These are phyloP conservation scores for Caenorhabditis plicata DNA, from an alignment of 2,888 invertebrate species.

Conservation along the genomic window DNA sequence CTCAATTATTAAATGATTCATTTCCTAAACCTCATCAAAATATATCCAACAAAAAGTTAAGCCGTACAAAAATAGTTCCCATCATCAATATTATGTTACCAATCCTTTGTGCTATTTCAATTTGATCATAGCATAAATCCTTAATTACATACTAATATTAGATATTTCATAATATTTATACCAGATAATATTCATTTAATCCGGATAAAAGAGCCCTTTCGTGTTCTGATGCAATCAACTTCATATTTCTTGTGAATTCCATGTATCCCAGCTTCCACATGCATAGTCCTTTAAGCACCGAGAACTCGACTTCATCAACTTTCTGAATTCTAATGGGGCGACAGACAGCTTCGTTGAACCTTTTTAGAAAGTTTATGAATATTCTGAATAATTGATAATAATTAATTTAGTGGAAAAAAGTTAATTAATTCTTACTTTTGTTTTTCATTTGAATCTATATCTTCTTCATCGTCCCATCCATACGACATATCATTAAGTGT, in stretches of 20 bases:
- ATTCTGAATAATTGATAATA: conserved; percentile 21
- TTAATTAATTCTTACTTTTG: conserved; percentile 22
- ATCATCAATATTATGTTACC: conserved; percentile 38
- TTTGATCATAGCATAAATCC: conserved; percentile 7
- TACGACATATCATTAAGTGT: conserved; percentile 35
- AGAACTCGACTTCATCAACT: conserved; percentile 39
- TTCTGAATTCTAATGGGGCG: conserved; percentile 19
- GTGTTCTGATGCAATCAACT: conserved; percentile 33
- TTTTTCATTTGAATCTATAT: conserved; percentile 33
- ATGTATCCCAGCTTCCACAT: conserved; percentile 47
- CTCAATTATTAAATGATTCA: conserved; percentile 33
- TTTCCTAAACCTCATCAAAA: conserved; percentile 22
- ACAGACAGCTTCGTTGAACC: conserved; percentile 30
- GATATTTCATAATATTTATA: not conserved
- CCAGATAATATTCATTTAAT: conserved; percentile 32
- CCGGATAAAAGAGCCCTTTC: conserved; percentile 27
- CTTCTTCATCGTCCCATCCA: conserved; percentile 49
- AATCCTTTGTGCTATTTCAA: conserved; percentile 19
- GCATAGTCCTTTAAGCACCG: conserved; percentile 43
- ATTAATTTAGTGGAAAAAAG: not conserved
- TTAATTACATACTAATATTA: not conserved
- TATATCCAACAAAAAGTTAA: not conserved
- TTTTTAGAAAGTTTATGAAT: conserved; percentile 21
- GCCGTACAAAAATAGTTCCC: conserved; percentile 41
- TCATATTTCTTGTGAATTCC: conserved; percentile 33